phyloP scores from a whole-genome alignment of 2,797 vertebrate species.

The Gorsachius magnificus region DNA sequence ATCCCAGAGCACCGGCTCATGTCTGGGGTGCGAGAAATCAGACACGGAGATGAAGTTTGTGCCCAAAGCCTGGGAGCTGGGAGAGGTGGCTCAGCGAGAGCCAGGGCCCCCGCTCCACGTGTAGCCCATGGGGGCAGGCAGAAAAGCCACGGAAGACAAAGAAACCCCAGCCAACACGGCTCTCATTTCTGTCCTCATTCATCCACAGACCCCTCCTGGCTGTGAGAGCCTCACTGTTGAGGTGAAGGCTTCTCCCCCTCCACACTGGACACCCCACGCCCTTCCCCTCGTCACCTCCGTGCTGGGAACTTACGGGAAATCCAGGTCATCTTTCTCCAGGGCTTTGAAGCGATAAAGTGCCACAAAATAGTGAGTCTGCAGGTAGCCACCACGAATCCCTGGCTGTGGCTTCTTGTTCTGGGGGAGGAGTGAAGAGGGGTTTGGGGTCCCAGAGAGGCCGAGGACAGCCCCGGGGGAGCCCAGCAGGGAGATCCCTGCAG shows the following conservation, averaged over 20 bases:
- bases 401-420: slow-evolving; percentile 87
- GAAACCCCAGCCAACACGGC: neutral
- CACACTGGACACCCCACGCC: neutral
- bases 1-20: neutral
- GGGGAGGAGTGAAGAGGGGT: neutral
- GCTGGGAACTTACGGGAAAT: slow-evolving; percentile 88
- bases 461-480: neutral
- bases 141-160: neutral
- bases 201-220: neutral
- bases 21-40: neutral
- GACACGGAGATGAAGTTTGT: neutral
- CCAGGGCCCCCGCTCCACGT: rapidly evolving
- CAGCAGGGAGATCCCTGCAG: neutral
- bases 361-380: slow-evolving; percentile 91
- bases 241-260: neutral
- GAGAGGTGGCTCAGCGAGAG: neutral
- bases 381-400: slow-evolving; percentile 79
- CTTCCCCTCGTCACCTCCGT: neutral
- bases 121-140: neutral
- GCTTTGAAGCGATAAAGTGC: slow-evolving; percentile 95
- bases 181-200: neutral
- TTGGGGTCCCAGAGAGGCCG: neutral
- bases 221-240: neutral
- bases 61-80: neutral
- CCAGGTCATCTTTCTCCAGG: slow-evolving; percentile 91